phyloP scores from a whole-genome alignment of 2,113 vertebrate genomes.

The Psittacula cyanocephala region DNA sequence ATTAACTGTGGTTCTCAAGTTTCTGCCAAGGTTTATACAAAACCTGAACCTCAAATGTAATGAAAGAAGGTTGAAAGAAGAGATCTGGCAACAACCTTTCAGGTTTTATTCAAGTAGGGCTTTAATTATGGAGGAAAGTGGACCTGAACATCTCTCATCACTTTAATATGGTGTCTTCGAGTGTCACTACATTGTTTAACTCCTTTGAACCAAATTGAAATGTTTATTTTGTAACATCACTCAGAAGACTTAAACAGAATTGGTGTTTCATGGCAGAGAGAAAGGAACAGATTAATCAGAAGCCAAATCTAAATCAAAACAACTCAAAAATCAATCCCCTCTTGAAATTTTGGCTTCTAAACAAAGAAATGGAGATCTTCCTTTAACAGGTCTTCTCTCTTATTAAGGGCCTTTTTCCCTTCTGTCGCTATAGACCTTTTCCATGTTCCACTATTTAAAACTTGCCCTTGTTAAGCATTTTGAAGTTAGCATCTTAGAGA shows the following conservation, averaged over 20 bases:
- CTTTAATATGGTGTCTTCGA: constrained; percentile 69
- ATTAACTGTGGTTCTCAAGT: constrained; percentile 57
- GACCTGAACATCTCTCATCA: constrained; percentile 77
- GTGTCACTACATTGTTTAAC: constrained; percentile 27
- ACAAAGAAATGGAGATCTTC: not conserved
- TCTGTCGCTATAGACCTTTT: not conserved
- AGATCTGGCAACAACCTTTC: constrained; percentile 74
- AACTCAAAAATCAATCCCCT: not conserved
- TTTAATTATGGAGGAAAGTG: constrained; percentile 63
- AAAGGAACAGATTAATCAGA: not conserved
- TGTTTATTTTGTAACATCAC: not conserved
- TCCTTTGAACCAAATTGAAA: constrained; percentile 29
- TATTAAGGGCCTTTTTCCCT: not conserved
- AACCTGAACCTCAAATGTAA: constrained; percentile 66
- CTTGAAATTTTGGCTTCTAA: not conserved
- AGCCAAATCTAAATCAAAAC: not conserved
- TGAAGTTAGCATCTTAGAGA: not conserved
- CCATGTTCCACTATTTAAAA: not conserved
- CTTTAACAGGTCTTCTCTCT: not conserved
- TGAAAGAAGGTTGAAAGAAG: constrained; percentile 86
- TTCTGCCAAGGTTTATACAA: constrained; percentile 72
- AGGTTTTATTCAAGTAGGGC: constrained; percentile 63
- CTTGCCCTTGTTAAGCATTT: not conserved
- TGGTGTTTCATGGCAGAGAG: not conserved
- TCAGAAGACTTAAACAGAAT: not conserved